Evolutionary conservation across 2,888 invertebrate species (phyloP).

Genomic region (Eulithis testata): DNA sequence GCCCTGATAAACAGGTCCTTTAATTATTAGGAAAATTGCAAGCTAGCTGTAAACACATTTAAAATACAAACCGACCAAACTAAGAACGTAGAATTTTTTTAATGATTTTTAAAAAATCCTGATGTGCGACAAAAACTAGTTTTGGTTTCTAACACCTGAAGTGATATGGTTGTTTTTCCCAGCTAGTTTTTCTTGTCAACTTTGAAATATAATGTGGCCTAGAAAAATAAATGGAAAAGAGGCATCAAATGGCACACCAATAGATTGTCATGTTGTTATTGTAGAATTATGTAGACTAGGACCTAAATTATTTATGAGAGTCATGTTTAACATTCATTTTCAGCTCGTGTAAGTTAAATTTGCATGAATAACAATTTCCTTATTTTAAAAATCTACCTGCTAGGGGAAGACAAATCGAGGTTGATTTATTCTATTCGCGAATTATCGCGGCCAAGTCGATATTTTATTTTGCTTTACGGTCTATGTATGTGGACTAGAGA

Average conservation of each 20-base stretch:
- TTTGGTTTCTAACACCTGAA: background rate
- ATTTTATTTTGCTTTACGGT: constrained; percentile 63
- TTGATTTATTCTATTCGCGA: constrained; percentile 73
- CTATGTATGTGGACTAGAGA: constrained; percentile 70
- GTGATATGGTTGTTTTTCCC: background rate
- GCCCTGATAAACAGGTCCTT: too few species aligned
- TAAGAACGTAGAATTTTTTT: too few species aligned
- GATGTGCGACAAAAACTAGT: too few species aligned
- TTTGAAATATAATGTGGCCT: constrained; percentile 27
- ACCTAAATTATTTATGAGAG: constrained; percentile 74
- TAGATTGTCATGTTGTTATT: constrained; percentile 54
- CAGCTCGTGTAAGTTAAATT: constrained; percentile 78
- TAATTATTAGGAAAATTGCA: too few species aligned
- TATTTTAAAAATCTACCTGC: constrained; percentile 77
- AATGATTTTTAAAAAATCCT: too few species aligned
- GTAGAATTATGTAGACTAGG: constrained; percentile 51
- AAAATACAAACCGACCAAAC: too few species aligned
- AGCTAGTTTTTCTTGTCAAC: constrained; percentile 25
- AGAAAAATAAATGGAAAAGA: constrained; percentile 36
- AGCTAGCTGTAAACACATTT: too few species aligned
- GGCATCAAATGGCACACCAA: constrained; percentile 37
- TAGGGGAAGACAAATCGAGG: constrained; percentile 71
- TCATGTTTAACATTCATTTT: constrained; percentile 77
- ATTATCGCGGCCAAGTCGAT: constrained; percentile 68
- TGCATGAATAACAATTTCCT: constrained; percentile 79